Evolutionary conservation across 2,888 invertebrate genomes (phyloP), one percentile per base, ranked within the genome.

Genomic region (Drosophila histrio): DNA sequence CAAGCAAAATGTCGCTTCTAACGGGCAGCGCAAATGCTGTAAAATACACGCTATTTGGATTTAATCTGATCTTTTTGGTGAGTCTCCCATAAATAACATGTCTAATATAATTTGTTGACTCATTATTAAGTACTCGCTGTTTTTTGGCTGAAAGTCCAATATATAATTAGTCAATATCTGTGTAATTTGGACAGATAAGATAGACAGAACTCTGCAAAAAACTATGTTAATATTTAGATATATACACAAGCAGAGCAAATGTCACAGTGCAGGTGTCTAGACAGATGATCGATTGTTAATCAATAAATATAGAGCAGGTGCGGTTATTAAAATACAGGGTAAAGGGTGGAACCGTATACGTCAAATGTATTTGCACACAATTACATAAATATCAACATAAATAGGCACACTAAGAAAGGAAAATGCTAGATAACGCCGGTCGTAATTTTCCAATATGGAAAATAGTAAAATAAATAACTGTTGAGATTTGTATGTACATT

Each of bases 41-140:
- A 87, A 95, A 94, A 89, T 96, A 95, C 91, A 93, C 94, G 41
- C 93, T 96, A 80, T 95, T 95, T 86, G 93, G 93, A 49, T 95
- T 96, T 85, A 96, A 96, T 91, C 92, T 95, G 69, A 87, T 95
- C 47, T 95, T 96, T 92, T 93, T 96, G 94, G 96, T 96, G 91
- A 94, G 95, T 93, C 46, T 8, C 34, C 9, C 2, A 26, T 2
- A 4, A 17, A 38, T 3, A 15, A 15, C 19, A 34, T 21, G 15
- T 13, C 0, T 17, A 7, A 32, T 34, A 58, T 43, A 13, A 9
- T 8, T 7, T 11, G 13, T 3, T 75, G 79, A 78, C 36, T 67
- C 79, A 75, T 53, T 17, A 9, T 2, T 1, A 19, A 11, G 19
- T 43, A 21, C 34, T n/a, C 41, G 26, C 43, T n/a, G n/a, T 32